Evolutionary conservation across 1,140 invertebrate species (phyloP), one percentile per base, ranked within the genome.

Genomic region (Diabrotica virgifera): DNA sequence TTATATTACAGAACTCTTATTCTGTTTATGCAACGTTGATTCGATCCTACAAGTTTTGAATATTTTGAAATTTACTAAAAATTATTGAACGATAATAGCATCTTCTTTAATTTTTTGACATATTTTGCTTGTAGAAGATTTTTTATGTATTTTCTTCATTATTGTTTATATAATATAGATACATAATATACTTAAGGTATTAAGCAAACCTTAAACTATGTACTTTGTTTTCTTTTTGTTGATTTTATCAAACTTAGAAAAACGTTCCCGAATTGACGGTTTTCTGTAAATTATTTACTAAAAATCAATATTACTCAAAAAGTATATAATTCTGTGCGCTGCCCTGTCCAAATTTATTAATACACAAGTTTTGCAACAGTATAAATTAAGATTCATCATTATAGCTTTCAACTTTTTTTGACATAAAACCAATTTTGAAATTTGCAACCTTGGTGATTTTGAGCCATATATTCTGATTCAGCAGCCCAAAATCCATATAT

Each of bases 161-260:
- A 54, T 54, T 54, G 53, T 13, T 54, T 13, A 54, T 54, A 54
- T 54, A 36, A 54, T 36, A 54, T 54, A 54, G 12, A 54, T n/a
- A n/a, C 35, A 13, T 54, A 54, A 14, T 54, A 54, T 54, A 54
- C 12, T 9, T 36, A 54, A 11, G 53, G 8, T 54, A 54, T 54
- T 54, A 54, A 13, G 12, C 4, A 13, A 54, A 11, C 8, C 13
- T 54, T 13, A 54, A 63, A 52, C 38, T 69, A 52, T 59, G 37
- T 46, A 46, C 61, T 63, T 62, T 58, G 62, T 38, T 50, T 46
- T 52, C 46, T 6, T 10, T 46, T 46, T 46, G n/a, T 38, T 58
- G 7, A 36, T 58, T 58, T 36, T 38, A 58, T 35, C 24, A 58
- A 35, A 58, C n/a, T 58, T 36, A 58, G 14, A n/a, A 58, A 36